Conservation (phyloP, 2,888 invertebrate genomes). For the Cephus pygmeus region DNA sequence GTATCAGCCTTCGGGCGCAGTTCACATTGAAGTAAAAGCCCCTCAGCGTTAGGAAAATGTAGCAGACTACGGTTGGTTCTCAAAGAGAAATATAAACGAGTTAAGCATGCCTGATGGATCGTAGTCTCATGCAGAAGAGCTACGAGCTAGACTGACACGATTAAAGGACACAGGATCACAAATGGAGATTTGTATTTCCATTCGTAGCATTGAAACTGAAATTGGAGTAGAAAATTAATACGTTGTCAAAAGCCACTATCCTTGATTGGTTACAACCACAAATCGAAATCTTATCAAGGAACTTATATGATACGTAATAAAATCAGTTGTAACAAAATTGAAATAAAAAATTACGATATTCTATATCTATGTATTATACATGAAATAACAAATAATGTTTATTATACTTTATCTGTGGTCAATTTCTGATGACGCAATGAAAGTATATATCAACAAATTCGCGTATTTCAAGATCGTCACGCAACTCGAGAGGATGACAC, state of each 20-base stretch:
- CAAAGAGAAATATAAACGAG: conserved; percentile 1
- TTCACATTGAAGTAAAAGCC: not conserved
- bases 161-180: not conserved
- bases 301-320: not conserved
- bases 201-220: not conserved
- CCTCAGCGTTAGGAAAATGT: not conserved
- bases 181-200: not conserved
- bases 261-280: not conserved
- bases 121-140: not conserved
- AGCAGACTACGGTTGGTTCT: not conserved
- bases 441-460: not conserved
- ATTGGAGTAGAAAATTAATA: not conserved
- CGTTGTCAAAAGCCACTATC: not conserved
- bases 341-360: not conserved
- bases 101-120: not conserved
- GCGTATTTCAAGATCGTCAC: not conserved
- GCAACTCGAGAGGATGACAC: not conserved
- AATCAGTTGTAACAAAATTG: not conserved
- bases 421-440: not conserved
- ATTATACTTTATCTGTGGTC: not conserved
- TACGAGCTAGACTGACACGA: not conserved
- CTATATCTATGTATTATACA: not conserved
- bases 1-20: not conserved
- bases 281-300: not conserved
- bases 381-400: not conserved